phyloP scores from a whole-genome alignment of 2,888 invertebrate genomes.

The Rotaria sp. region DNA sequence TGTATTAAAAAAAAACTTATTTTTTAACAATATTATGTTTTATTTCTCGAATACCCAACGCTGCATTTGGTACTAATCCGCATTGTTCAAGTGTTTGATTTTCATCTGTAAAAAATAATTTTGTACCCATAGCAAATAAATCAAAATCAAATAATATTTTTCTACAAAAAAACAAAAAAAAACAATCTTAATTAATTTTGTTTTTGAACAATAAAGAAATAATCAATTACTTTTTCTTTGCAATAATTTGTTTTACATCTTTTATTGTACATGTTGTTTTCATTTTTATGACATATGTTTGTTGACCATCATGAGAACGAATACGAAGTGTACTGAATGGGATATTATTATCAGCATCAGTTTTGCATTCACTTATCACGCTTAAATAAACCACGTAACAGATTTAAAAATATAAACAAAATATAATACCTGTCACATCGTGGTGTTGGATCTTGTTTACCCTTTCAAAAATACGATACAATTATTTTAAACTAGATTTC shows the following conservation, averaged over 20 bases:
- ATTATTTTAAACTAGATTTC: too few relatives aligned
- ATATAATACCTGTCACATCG: not conserved
- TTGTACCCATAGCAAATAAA: conserved; percentile 49
- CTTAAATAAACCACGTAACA: not conserved
- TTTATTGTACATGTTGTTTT: conserved; percentile 50
- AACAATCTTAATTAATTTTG: not conserved
- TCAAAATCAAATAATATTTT: conserved; percentile 44
- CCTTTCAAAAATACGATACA: not conserved
- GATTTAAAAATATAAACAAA: not conserved
- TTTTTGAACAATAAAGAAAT: not conserved
- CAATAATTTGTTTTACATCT: conserved; percentile 48
- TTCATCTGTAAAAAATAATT: conserved; percentile 46
- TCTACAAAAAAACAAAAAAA: not conserved
- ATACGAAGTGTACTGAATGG: conserved; percentile 49
- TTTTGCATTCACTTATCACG: not conserved
- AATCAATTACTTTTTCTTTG: conserved; percentile 46
- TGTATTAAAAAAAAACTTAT: not conserved
- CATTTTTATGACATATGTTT: conserved; percentile 54
- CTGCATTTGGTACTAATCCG: conserved; percentile 52
- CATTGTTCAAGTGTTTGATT: conserved; percentile 46
- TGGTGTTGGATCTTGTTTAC: not conserved
- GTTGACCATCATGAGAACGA: conserved; percentile 49
- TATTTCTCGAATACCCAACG: conserved; percentile 2
- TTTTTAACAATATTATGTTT: not conserved
- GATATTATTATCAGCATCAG: not conserved